Evolutionary conservation across 2,888 invertebrate genomes (phyloP), one percentile per base, ranked within the genome.

Genomic region (Eilema caniola): DNA sequence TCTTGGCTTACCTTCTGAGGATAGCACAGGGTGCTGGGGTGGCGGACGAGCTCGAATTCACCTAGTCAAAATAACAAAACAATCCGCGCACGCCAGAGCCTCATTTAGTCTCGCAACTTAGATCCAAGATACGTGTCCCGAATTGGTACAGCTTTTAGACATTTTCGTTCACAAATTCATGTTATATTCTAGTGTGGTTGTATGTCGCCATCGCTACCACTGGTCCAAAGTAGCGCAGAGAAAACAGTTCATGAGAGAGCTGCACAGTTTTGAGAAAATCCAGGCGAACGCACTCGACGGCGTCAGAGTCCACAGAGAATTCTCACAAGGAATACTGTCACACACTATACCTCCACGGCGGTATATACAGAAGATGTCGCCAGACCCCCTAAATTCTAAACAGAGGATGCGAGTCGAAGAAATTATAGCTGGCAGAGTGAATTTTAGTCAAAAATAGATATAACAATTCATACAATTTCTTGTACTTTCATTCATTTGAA

Each of bases 201-300:
- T 96, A 20, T 97, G 97, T 85, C 96, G 96, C 7, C 96, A 96
- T 78, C 95, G 97, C 66, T 96, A 96, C 81, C 93, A 95, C 77
- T 93, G 90, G 87, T 92, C 95, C 0, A 95, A 93, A 62, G 91
- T 92, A 67, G 92, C 93, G 24, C 96, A 96, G 78, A 95, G 95
- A 65, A 95, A 90, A 63, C 96, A 97, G 80, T 96, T 97, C 78
- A 96, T 96, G 91, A 95, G 89, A 69, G 97, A 97, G 87, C 94
- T 97, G 3, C 93, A 94, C 79, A 95, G 95, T 78, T 96, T 97
- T 80, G 96, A 97, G 86, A 93, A 94, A 75, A 93, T 96, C 69
- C 97, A 97, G 84, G 90, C 95, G 11, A 96, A 95, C 81, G 97
- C 97, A 1, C 84, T 97, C 71, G 96, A 96, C 72, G 96, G 97